Evolutionary conservation across 64 coral and sea anemone species (phyloP).

Genomic region (Montipora cactus): DNA sequence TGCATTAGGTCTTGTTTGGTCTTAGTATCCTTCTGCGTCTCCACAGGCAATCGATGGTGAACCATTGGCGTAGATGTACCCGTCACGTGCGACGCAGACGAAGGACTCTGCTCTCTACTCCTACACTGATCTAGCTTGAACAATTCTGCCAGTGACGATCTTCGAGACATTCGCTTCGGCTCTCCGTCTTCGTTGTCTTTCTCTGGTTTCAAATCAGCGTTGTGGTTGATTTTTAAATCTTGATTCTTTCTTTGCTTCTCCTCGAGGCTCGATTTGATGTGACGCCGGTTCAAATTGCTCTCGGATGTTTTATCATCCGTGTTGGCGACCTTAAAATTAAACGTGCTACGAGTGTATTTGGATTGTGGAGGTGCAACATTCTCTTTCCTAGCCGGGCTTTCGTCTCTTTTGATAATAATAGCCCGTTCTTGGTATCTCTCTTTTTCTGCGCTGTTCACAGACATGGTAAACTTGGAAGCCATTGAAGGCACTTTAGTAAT

Average conservation of each 20-base stretch:
- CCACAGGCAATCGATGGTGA: slow-evolving; percentile 3
- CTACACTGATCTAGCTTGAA: slow-evolving; percentile 85
- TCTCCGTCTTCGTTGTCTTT: slow-evolving; percentile 73
- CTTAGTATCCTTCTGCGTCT: slow-evolving; percentile 67
- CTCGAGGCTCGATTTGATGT: slow-evolving; percentile 43
- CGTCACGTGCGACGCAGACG: background rate
- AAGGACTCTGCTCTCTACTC: slow-evolving; percentile 46
- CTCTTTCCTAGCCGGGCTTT: slow-evolving; percentile 38
- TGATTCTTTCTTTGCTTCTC: slow-evolving; percentile 56
- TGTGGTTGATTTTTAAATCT: slow-evolving; percentile 56
- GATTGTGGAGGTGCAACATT: slow-evolving; percentile 21
- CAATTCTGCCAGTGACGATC: slow-evolving; percentile 86
- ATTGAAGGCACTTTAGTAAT: slow-evolving; percentile 15
- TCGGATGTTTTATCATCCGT: slow-evolving; percentile 7
- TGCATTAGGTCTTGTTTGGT: slow-evolving; percentile 86
- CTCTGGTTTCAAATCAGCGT: slow-evolving; percentile 53
- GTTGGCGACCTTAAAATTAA: slow-evolving; percentile 71
- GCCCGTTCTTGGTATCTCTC: slow-evolving; percentile 7
- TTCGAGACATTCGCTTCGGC: slow-evolving; percentile 77
- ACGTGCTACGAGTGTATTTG: slow-evolving; percentile 69
- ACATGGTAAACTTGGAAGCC: slow-evolving; percentile 44
- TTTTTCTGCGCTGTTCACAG: slow-evolving; percentile 5
- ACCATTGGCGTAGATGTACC: background rate
- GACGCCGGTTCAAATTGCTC: slow-evolving; percentile 19
- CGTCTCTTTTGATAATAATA: slow-evolving; percentile 17